Base-by-base conservation (phyloP, 2,888 invertebrate species). In the Oscheius myriophilus region DNA sequence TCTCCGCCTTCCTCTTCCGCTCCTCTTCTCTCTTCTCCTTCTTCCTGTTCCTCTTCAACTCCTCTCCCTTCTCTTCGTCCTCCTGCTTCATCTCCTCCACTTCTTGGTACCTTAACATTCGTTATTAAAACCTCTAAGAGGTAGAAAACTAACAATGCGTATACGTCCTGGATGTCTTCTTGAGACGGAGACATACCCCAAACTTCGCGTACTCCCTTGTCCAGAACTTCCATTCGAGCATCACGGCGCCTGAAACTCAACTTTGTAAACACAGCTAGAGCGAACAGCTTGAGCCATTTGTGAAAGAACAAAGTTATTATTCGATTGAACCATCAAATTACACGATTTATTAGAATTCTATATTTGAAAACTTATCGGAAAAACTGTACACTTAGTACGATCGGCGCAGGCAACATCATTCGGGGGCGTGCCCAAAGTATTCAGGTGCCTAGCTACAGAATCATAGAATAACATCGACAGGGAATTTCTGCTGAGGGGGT, bases 161-260 rank as follows among this genome's bases (percentile, higher is more conserved):
- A 80, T 4, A 74, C 73, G 4, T 74, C 67, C 52, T 75, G 59
- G 11, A 80, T 80, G 16, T 79, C 76, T 2, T 63, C 59, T 46
- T 78, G 79, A 1, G 75, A 65, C n/a, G 80, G 80, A n/a, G 80
- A 80, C 4, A 51, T 49, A 25, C 68, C 80, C 80, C 80, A 80
- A 25, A 79, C 69, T 3, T 42, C 43, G 3, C 21, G 23, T 46
- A 71, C 61, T 1, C 80, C 80, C 14, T 59, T 39, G 14, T 63
- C 42, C 66, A 75, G 70, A 41, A 80, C 67, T 1, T 67, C 66
- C 45, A 70, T 62, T 63, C 80, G 72, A 2, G 70, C 58, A 11
- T 75, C 65, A 1, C 80, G 68, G 42, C 80, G 64, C 26, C 78
- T 79, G 59, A 43, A 73, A 72, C 53, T 6, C 4, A 51, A 18